Base-by-base conservation (phyloP, 2,113 vertebrate species). In the Suricata suricatta region DNA sequence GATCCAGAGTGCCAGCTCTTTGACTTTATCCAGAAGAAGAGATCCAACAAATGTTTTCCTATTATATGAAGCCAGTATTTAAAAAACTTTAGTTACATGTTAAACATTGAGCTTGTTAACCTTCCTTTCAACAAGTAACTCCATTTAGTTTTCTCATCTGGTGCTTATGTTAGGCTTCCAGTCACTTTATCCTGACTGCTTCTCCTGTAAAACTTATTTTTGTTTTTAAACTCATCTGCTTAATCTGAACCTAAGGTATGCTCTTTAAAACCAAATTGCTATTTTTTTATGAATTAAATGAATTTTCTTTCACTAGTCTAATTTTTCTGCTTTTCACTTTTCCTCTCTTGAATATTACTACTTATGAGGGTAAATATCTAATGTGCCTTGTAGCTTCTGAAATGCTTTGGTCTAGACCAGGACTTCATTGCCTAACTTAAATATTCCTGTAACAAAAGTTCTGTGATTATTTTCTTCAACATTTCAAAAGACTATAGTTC, bases 401-500 rank as follows among this genome's bases (percentile, higher is more conserved):
- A 44, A 0, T 96, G 35, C 83, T 85, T 97, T 91, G 31, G 8
- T 63, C 12, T 83, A 91, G 25, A 89, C 25, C 7, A 90, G 19
- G 95, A 96, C 83, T 93, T 93, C 21, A 93, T 88, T 91, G 11
- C 95, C 16, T 92, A 33, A 93, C 9, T 76, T 4, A 74, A 80
- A 85, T 50, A 76, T 81, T 84, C 25, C 31, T 85, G 1, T 84
- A 21, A 52, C 17, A 84, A 90, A 87, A 79, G 47, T 92, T 63
- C 31, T 68, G 0, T 21, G 6, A 27, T 82, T 77, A n/a, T 66
- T 93, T 83, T 74, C 68, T 63, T 91, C 27, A 52, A 1, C 68
- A 79, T 82, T 57, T 93, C 85, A 85, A 94, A 94, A 97, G 17
- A 2, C 41, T 96, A 0, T 87, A 54, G 54, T 88, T 96, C 25